Evolutionary conservation across 2,113 vertebrate species (phyloP), one percentile per base, ranked within the genome.

Genomic region (Halichoerus grypus): DNA sequence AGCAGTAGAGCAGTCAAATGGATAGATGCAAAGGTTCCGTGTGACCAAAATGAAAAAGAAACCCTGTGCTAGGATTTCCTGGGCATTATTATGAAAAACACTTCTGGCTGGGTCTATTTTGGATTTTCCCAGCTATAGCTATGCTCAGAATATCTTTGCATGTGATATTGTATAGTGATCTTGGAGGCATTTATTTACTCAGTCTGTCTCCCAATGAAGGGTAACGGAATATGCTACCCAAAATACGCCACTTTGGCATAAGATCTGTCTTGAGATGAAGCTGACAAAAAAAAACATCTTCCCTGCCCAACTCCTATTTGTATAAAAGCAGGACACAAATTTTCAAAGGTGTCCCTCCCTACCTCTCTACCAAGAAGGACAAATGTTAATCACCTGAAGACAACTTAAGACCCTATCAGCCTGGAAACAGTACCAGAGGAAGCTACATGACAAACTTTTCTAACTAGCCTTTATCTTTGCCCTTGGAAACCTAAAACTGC

Each of bases 71-170:
- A 79, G 39, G 2, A 83, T 95, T 95, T 89, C 31, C 31, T 83
- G 55, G 4, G 39, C 46, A 55, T 63, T 49, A 74, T 33, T 69
- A 63, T 76, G 33, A 65, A 84, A 86, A 61, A 89, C 9, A 14
- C 26, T 53, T 3, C 26, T 79, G 49, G 7, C 7, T 95, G 46
- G 51, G 90, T 96, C 39, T 22, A 77, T 81, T 84, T 91, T 71
- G 28, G 13, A 59, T 49, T 88, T 85, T 57, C 72, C 31, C 57
- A 71, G 81, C 67, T 33, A 63, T 59, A 36, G 18, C n/a, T 55
- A 19, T 67, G 51, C 55, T 96, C 77, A 72, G 80, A 82, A 87
- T 87, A 90, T 36, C 72, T 77, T 83, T 86, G 53, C 87, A 80
- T 91, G 65, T 69, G 46, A 49, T 76, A 72, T 16, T n/a, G 12